Percentiles rank a stretch among this genome's conserved stretches.
Evolutionary conservation across 2,797 vertebrate genomes (phyloP).

Genomic region (Phrynocephalus vlangalii): DNA sequence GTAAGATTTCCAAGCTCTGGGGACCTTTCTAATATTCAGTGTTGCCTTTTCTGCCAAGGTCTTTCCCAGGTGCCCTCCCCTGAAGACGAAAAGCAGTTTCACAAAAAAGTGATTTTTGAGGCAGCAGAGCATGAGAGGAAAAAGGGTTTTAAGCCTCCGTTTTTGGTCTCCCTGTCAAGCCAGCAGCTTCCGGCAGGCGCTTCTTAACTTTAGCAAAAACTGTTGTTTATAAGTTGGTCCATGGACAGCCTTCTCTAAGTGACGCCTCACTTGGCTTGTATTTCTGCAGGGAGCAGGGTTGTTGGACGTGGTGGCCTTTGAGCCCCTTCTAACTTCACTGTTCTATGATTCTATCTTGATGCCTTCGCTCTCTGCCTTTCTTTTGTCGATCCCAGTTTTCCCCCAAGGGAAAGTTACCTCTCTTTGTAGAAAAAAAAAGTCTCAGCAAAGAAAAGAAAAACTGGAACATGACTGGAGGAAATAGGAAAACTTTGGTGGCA

Average conservation of each 20-base stretch:
- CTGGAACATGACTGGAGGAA: not conserved
- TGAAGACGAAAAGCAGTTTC: not conserved
- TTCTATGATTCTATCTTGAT: too few relatives aligned
- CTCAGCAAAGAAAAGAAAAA: not conserved
- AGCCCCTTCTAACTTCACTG: not conserved
- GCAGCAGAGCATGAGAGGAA: not conserved
- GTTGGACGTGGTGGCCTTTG: not conserved
- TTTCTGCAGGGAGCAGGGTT: not conserved
- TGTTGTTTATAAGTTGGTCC: too few relatives aligned
- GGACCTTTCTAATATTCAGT: not conserved
- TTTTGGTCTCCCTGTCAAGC: not conserved
- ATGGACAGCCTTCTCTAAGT: not conserved
- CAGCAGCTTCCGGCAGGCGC: not conserved
- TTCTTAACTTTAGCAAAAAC: too few relatives aligned
- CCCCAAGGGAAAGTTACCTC: not conserved
- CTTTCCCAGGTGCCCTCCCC: not conserved
- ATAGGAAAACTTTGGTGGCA: slow-evolving; percentile 10
- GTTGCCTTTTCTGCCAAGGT: not conserved
- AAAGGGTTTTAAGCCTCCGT: not conserved
- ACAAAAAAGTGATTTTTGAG: not conserved
- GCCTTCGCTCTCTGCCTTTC: too few relatives aligned
- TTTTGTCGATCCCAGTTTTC: too few relatives aligned
- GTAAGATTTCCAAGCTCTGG: not conserved
- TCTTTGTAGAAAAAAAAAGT: not conserved
- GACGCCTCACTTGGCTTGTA: not conserved